Evolutionary conservation across 2,888 invertebrate species (phyloP), one percentile per base, ranked within the genome.

Genomic region (Limenitis camilla): DNA sequence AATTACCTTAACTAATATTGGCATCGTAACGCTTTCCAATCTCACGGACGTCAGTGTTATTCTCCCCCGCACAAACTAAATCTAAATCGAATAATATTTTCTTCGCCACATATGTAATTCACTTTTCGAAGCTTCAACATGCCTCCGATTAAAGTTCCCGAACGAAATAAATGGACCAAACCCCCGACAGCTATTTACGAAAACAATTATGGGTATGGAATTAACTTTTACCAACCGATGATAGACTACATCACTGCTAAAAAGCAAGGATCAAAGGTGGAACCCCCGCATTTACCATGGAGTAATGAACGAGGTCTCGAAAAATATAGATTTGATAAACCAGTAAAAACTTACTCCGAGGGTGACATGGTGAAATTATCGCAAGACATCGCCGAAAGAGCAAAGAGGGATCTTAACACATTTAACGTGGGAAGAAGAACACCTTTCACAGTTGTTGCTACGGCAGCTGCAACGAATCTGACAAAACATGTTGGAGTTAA

Each of bases 151-250:
- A 82, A 85, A 67, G 71, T 84, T 65, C 79, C 81, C 44, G 81
- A 79, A 59, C 77, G 72, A 49, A 76, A 71, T 58, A 86, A 86
- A 63, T 89, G 89, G 89, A 82, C 76, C 52, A 87, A 86, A 61
- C 91, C 91, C 46, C 90, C 91, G 48, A 92, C 92, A 19, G 76
- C 90, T 51, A 90, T 92, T 53, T 95, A 95, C 83, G 92, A 93
- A 71, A 92, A 92, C 77, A 95, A 95, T 81, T 95, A 95, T 81
- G 93, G 93, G 62, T 94, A 92, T 76, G 94, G 93, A 47, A 93
- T 94, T 69, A 93, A 94, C 82, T 94, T 91, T 79, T 95, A 95
- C 81, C 93, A 94, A 76, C 95, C 95, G 44, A 94, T 95, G 94
- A 91, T 95, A 68, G 94, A 95, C 78, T 94, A 94, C 71, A 91